Conservation (phyloP, 2,113 vertebrate genomes). For the Sminthopsis crassicaudata region DNA sequence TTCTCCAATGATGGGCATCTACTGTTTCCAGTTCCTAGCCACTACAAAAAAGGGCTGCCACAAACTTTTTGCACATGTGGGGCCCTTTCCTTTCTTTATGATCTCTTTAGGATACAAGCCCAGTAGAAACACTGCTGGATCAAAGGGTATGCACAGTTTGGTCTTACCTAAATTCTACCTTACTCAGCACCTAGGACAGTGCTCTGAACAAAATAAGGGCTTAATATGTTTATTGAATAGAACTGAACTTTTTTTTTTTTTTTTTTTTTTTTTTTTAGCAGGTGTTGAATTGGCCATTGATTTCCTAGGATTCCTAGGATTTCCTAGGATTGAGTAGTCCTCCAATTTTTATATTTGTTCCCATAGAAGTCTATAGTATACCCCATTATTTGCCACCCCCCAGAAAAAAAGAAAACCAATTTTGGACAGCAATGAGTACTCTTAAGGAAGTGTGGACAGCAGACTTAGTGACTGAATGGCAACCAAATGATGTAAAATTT, state of each 20-base stretch:
- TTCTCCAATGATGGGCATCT: too few relatives aligned
- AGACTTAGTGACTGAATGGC: neutral
- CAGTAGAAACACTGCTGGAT: too few relatives aligned
- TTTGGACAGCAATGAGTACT: neutral
- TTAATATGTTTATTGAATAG: neutral
- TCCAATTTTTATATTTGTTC: neutral
- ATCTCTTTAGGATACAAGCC: too few relatives aligned
- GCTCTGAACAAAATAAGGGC: conserved; percentile 8
- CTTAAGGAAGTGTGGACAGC: neutral
- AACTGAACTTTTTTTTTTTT: neutral
- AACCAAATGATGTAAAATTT: neutral
- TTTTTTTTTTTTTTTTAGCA: neutral
- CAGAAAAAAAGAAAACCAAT: neutral
- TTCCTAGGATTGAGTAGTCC: neutral
- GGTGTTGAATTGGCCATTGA: neutral
- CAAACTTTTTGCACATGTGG: too few relatives aligned
- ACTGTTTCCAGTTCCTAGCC: too few relatives aligned
- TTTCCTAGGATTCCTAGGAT: neutral
- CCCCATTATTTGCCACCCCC: neutral
- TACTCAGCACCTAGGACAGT: neutral
- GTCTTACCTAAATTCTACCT: neutral
- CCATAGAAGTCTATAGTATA: neutral
- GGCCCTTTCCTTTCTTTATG: too few relatives aligned
- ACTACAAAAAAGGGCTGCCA: too few relatives aligned
- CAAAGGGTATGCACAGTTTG: too few relatives aligned